Conservation (phyloP, 1,140 invertebrate species). For the Apolygus lucorum region DNA sequence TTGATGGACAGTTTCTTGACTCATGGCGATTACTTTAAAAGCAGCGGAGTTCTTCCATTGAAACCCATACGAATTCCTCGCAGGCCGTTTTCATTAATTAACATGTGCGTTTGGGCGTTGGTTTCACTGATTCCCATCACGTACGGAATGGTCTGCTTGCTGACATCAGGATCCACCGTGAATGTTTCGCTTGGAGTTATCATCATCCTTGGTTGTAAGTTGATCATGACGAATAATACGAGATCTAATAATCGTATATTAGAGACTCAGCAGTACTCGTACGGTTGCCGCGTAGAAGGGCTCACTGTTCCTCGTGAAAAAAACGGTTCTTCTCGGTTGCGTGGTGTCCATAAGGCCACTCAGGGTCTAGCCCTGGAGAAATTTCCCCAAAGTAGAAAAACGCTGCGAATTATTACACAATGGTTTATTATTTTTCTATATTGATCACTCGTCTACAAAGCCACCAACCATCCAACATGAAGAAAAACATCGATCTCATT, state of each 20-base stretch:
- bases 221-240: no score
- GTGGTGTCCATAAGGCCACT: no score
- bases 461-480: no score
- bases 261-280: background rate
- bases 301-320: no score
- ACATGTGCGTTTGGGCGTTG: slow-evolving; percentile 54
- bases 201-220: slow-evolving; percentile 64
- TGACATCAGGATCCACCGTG: slow-evolving; percentile 63
- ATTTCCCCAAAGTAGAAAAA: no score
- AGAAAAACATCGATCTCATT: no score
- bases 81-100: slow-evolving; percentile 58
- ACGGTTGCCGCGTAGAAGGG: no score
- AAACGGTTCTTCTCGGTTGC: no score
- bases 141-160: slow-evolving; percentile 56
- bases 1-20: slow-evolving; percentile 70
- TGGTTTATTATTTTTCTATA: no score
- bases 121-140: slow-evolving; percentile 59
- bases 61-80: slow-evolving; percentile 47
- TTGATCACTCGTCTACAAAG: no score
- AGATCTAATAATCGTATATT: slow-evolving; percentile 32
- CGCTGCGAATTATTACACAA: no score
- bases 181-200: slow-evolving; percentile 56
- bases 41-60: slow-evolving; percentile 56
- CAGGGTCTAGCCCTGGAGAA: no score
- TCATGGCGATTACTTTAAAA: slow-evolving; percentile 72